Conservation (phyloP, 2,113 vertebrate species). For the Lagopus leucura region DNA sequence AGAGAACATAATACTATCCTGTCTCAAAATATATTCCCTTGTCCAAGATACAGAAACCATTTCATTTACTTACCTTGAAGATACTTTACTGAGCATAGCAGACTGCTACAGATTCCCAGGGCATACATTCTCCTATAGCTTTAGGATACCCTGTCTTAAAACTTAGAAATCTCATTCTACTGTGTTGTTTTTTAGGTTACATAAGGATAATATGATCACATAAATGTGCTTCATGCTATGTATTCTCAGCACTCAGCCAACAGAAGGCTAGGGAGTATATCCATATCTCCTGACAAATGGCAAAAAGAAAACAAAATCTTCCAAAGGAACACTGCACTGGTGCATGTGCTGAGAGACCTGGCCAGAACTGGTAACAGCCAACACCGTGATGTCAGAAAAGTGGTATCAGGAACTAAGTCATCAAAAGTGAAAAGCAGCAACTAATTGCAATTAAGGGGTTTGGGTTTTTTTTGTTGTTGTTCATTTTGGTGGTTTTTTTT, state of each 20-base stretch:
- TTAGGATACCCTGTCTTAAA: background rate
- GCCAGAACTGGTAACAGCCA: background rate
- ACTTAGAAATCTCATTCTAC: background rate
- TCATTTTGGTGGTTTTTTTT: background rate
- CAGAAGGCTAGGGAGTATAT: background rate
- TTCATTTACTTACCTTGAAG: background rate
- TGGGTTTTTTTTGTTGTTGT: background rate
- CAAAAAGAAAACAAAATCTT: background rate
- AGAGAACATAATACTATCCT: background rate
- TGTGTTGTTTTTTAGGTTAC: background rate
- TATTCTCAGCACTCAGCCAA: background rate
- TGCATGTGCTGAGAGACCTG: background rate
- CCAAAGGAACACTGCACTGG: background rate
- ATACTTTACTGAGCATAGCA: background rate
- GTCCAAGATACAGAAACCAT: background rate
- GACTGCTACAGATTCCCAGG: background rate
- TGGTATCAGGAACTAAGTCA: background rate
- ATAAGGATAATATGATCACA: background rate
- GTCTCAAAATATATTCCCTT: background rate
- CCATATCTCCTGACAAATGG: background rate
- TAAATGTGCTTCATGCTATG: background rate
- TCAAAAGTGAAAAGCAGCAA: constrained; percentile 33
- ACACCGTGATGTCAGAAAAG: background rate
- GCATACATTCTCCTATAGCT: background rate
- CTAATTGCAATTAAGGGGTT: constrained; percentile 6